phyloP scores from a whole-genome alignment of 2,113 vertebrate species.

The Ptyas mucosa region DNA sequence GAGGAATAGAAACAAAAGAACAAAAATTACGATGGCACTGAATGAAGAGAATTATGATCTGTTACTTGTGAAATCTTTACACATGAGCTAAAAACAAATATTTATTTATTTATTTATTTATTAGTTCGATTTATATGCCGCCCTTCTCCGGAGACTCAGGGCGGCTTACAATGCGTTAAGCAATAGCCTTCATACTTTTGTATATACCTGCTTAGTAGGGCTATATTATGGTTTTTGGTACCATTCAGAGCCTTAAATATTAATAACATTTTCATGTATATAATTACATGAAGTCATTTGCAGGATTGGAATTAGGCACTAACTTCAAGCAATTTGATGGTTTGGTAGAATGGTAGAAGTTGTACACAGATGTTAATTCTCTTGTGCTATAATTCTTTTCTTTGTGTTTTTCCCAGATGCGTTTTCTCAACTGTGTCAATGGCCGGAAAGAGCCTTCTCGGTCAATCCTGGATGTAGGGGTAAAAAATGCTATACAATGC shows the following conservation, averaged over 20 bases:
- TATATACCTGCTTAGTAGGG: too few species aligned
- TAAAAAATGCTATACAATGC: conserved; percentile 83
- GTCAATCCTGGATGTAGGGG: conserved; percentile 89
- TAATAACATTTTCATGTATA: not conserved
- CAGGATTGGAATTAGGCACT: not conserved
- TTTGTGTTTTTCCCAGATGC: conserved; percentile 76
- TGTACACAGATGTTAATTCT: not conserved
- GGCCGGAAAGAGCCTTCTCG: conserved; percentile 91
- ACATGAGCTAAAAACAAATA: not conserved
- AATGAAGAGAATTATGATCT: not conserved
- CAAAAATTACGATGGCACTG: too few species aligned
- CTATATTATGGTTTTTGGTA: not conserved
- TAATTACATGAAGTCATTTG: not conserved
- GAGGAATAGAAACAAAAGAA: too few species aligned
- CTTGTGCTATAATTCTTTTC: not conserved
- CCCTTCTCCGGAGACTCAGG: too few species aligned
- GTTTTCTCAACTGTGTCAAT: conserved; percentile 86
- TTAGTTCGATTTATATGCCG: too few species aligned
- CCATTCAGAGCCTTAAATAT: not conserved
- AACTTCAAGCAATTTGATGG: not conserved
- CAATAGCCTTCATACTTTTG: too few species aligned
- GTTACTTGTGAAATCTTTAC: not conserved
- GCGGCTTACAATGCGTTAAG: too few species aligned
- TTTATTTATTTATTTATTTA: too few species aligned
- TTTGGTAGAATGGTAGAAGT: not conserved